Conservation (phyloP, 2,888 invertebrate species). For the Melanophora roralis region DNA sequence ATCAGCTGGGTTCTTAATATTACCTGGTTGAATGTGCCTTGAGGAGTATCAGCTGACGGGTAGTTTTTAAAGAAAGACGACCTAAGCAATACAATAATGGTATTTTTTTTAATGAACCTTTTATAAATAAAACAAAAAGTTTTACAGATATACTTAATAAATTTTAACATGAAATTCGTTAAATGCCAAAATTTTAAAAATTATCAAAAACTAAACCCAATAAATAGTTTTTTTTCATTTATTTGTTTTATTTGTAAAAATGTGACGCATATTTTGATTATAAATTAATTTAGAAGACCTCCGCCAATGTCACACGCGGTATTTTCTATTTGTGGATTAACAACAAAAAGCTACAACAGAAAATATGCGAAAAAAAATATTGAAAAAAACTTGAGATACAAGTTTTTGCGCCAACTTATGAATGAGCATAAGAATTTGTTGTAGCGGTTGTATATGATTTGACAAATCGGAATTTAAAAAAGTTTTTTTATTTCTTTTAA, state of each 20-base stretch:
- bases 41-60: too few relatives aligned
- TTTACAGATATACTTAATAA: too few relatives aligned
- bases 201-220: not conserved
- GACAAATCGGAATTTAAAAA: conserved; percentile 7
- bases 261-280: conserved; percentile 30
- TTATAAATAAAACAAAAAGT: too few relatives aligned
- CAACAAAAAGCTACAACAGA: not conserved
- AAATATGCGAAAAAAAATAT: not conserved
- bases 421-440: conserved; percentile 20
- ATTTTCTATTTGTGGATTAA: conserved; percentile 9
- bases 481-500: conserved; percentile 7
- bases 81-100: too few relatives aligned
- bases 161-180: not conserved
- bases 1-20: too few relatives aligned
- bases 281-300: conserved; percentile 34
- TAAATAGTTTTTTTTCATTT: too few relatives aligned
- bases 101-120: too few relatives aligned
- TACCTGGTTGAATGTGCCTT: too few relatives aligned
- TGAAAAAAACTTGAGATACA: not conserved
- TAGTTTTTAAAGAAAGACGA: too few relatives aligned
- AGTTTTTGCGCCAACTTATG: conserved; percentile 34
- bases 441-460: not conserved
- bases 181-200: not conserved
- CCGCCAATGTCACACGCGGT: conserved; percentile 26
- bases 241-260: conserved; percentile 2